Evolutionary conservation across 1,140 invertebrate species (phyloP).

Genomic region (Bombus turneri): DNA sequence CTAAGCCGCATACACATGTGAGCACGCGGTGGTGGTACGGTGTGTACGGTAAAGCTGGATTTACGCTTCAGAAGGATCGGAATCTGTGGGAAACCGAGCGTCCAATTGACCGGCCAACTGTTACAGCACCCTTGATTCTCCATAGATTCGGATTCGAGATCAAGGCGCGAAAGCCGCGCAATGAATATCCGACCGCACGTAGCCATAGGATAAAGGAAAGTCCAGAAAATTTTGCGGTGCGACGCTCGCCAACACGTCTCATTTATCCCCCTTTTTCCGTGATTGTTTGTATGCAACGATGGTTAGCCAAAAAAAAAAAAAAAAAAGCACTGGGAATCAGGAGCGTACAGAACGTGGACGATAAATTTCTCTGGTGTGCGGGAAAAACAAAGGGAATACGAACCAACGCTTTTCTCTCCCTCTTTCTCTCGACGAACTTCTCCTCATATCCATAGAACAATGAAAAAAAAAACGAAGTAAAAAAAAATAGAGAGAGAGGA

Average conservation of each 20-base stretch:
- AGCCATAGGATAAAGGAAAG: constrained; percentile 1
- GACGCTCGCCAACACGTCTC: background rate
- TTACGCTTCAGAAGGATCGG: constrained; percentile 34
- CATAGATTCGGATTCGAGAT: constrained; percentile 12
- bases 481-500: background rate
- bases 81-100: constrained; percentile 41
- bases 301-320: too few species aligned
- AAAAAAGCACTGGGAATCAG: background rate
- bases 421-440: background rate
- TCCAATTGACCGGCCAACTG: constrained; percentile 50
- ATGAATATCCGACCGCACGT: background rate
- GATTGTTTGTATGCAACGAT: background rate
- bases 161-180: constrained; percentile 15
- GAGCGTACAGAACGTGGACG: background rate
- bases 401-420: too few species aligned
- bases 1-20: background rate
- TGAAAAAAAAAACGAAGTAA: too few species aligned
- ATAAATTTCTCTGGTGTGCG: background rate
- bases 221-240: background rate
- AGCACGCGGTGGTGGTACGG: too few species aligned
- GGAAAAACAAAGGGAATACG: background rate
- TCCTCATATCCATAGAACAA: background rate
- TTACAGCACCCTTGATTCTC: constrained; percentile 18
- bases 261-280: background rate
- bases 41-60: constrained; percentile 25